Evolutionary conservation across 2,888 invertebrate species (phyloP), one percentile per base, ranked within the genome.

Genomic region (Lycaena phlaeas): DNA sequence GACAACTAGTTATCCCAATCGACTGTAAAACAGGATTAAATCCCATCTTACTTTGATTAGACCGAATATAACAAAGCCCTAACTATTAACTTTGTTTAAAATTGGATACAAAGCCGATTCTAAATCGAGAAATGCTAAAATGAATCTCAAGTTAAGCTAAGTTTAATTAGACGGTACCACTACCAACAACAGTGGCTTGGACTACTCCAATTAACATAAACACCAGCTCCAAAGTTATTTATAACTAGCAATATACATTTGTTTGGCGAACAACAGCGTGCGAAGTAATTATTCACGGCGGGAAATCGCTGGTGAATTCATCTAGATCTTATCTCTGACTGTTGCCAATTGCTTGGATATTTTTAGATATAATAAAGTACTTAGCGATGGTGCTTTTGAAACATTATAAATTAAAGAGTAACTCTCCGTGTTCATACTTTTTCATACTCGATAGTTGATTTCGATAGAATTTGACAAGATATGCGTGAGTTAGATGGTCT

Each of bases 191-290:
- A 68, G 76, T 75, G 69, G 75, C 76, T 64, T 64, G 57, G 62
- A 53, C 62, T 59, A 65, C 54, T 64, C 76, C 74, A 77, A 81
- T 81, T 79, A 78, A 74, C 78, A 79, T 81, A 79, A 79, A 78
- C 76, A 77, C 65, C 60, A 64, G 50, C 54, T 54, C 58, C 14
- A 52, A 53, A 59, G 59, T 62, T 68, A 68, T 71, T 69, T 70
- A 66, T 68, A 61, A 56, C 56, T 58, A 55, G 58, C 51, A 44
- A 48, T 62, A 59, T 59, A 57, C 57, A 58, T 58, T 53, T 56
- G 55, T 55, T 51, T 57, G 38, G 48, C 44, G 45, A 50, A 50
- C 51, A 56, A 51, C 51, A 40, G 53, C 49, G 51, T 44, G 57
- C 51, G 49, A 58, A 62, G 60, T 68, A 65, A 71, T 70, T 69